Conservation (phyloP, 2,888 invertebrate genomes). For the Morinoia aosen region DNA sequence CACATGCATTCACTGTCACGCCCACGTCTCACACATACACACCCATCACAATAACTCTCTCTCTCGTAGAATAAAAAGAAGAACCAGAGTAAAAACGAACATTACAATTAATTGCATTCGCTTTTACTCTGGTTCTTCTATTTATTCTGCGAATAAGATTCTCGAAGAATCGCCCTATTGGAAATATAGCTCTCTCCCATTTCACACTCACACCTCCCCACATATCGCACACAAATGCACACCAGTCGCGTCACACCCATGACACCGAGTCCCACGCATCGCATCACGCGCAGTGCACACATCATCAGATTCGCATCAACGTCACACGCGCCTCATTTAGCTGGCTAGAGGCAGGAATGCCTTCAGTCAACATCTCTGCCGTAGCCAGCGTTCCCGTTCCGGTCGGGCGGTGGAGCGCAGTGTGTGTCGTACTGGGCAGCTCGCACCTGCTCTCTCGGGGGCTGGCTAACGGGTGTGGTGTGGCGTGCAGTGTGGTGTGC, state of each 20-base stretch:
- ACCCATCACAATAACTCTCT: no score
- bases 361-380: neutral
- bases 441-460: neutral
- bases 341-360: neutral
- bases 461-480: neutral
- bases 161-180: no score
- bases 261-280: neutral
- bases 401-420: neutral
- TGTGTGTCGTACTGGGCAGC: neutral
- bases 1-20: no score
- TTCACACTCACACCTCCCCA: neutral
- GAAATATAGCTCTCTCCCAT: no score
- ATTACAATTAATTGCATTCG: no score
- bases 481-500: no score
- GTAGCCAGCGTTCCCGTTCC: neutral
- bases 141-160: no score
- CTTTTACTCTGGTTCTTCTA: no score
- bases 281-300: neutral
- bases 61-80: no score
- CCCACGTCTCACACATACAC: no score
- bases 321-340: neutral
- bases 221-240: neutral
- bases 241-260: neutral
- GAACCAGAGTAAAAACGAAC: no score
- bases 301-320: slow-evolving; percentile 12